Base-by-base conservation (phyloP, 92 coral and sea anemone species). In the Nematostella vectensis region DNA sequence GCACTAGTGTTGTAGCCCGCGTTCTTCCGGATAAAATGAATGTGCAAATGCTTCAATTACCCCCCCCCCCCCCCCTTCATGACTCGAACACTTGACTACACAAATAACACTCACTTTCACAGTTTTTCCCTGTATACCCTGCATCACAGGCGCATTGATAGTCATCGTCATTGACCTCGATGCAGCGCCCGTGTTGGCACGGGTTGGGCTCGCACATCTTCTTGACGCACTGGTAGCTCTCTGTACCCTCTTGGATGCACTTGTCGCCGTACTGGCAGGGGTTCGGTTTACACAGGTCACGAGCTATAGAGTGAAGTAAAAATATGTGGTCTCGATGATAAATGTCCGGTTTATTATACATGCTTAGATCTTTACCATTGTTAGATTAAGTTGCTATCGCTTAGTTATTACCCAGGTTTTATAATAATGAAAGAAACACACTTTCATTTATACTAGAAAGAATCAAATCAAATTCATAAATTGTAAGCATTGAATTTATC, bases 181-280 rank as follows among this genome's bases (percentile, higher is more conserved):
- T 78, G 55, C 99, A 93, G 27, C 74, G 82, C 17, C 96, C 95
- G 48, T 93, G 77, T 67, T 64, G 69, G 42, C 99, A 93, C 11
- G 99, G 99, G 70, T 81, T 86, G 3, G 99, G 99, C 54, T 86
- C 80, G 29, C 99, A 93, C 47, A 93, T 74, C 15, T 83, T 86
- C 67, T 93, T 93, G 4, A 93, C 99, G 42, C 99, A 93, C 48
- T 88, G 94, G 48, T 93, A 93, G 22, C 96, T 88, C 56, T 85
- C 99, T 0, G 30, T 38, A 13, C 93, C 88, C 15, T 87, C 85
- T 51, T 93, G 93, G 31, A 68, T 71, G 37, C 99, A 93, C 50
- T 93, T 93, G 70, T 83, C 82, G 17, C 93, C 91, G 50, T 74
- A 93, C 66, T 86, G 99, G 57, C 99, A 93, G 0, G 99, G 99